Evolutionary conservation across 2,888 invertebrate genomes (phyloP).

Genomic region (Thymelicus acteon): DNA sequence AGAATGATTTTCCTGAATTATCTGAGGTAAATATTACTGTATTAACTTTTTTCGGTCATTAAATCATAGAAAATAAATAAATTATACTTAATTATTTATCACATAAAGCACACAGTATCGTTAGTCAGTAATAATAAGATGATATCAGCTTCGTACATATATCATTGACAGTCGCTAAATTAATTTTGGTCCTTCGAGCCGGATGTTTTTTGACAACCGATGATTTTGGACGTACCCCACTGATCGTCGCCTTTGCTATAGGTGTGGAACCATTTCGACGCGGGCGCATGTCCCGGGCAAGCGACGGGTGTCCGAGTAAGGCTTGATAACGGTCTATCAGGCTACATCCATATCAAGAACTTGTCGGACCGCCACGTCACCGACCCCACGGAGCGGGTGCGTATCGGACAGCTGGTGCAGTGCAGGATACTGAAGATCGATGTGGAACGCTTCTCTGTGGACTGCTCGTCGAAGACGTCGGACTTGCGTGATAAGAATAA

Average conservation of each 20-base stretch:
- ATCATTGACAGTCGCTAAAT: no score
- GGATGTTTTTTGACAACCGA: no score
- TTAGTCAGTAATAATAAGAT: no score
- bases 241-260: slow-evolving; percentile 41
- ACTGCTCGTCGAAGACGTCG: slow-evolving; percentile 96
- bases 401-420: slow-evolving; percentile 92
- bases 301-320: slow-evolving; percentile 95
- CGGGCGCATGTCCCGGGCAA: slow-evolving; percentile 97
- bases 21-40: slow-evolving; percentile 86
- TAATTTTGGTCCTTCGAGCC: neutral
- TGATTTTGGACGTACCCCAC: neutral
- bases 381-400: slow-evolving; percentile 96
- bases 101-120: no score
- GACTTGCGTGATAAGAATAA: slow-evolving; percentile 96
- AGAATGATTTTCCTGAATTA: slow-evolving; percentile 97
- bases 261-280: slow-evolving; percentile 99
- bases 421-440: slow-evolving; percentile 98
- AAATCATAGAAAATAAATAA: no score
- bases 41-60: no score
- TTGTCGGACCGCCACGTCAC: slow-evolving; percentile 96
- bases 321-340: slow-evolving; percentile 96
- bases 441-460: slow-evolving; percentile 96
- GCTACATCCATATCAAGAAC: slow-evolving; percentile 97
- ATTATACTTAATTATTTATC: no score
- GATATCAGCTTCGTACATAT: no score